Evolutionary conservation across 2,888 invertebrate genomes (phyloP).

Genomic region (Malachius bipustulatus): DNA sequence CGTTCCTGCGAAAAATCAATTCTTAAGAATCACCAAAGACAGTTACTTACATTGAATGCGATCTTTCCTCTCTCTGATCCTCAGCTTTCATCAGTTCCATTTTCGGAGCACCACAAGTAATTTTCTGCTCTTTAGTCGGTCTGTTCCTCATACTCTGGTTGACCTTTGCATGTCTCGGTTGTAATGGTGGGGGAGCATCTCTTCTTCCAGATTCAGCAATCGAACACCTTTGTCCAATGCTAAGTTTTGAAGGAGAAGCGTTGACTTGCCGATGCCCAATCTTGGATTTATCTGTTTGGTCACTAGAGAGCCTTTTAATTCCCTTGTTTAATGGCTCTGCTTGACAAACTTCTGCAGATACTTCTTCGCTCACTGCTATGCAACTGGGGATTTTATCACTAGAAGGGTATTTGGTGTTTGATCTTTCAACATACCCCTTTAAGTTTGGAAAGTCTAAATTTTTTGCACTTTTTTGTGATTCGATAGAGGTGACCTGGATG

Average conservation of each 20-base stretch:
- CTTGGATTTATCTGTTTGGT: slow-evolving; percentile 6
- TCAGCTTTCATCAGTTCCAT: too few species aligned
- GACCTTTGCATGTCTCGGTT: slow-evolving; percentile 34
- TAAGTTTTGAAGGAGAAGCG: slow-evolving; percentile 1
- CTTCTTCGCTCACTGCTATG: slow-evolving; percentile 36
- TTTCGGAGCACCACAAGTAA: too few species aligned
- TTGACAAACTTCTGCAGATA: too few species aligned
- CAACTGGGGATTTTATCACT: slow-evolving; percentile 41
- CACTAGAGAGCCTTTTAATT: too few species aligned
- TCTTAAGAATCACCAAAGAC: too few species aligned
- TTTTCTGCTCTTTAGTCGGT: too few species aligned
- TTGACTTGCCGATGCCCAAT: background rate
- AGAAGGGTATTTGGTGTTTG: slow-evolving; percentile 38
- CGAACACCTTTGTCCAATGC: slow-evolving; percentile 28
- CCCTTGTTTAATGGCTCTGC: too few species aligned
- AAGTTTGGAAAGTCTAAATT: slow-evolving; percentile 29
- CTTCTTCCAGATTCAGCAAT: slow-evolving; percentile 27
- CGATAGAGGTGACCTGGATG: too few species aligned
- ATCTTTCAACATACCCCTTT: slow-evolving; percentile 34
- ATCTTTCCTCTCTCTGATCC: slow-evolving; percentile 23
- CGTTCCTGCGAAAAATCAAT: too few species aligned
- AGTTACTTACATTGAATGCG: slow-evolving; percentile 31
- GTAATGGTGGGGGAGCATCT: slow-evolving; percentile 31
- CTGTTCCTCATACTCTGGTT: slow-evolving; percentile 34
- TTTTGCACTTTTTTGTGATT: too few species aligned